Percentiles rank a stretch among this genome's conserved stretches.
phyloP scores from a whole-genome alignment of 2,797 vertebrate species.

The Cossypha niveicapilla region DNA sequence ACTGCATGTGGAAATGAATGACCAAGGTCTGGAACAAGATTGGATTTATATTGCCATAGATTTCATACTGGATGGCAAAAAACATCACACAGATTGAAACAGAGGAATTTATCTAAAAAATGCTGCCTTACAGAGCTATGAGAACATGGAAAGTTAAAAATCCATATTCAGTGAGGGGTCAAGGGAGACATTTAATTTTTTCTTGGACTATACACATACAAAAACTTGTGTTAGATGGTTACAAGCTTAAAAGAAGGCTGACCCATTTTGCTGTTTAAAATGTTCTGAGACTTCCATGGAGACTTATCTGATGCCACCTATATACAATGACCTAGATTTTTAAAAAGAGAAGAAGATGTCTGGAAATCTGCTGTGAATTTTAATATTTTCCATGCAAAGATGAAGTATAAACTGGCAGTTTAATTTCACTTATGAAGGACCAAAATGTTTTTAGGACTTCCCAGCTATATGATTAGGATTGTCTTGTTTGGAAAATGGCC shows the following conservation, averaged over 20 bases:
- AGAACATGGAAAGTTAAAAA: background rate
- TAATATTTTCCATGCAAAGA: background rate
- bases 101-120: background rate
- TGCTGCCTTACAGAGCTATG: background rate
- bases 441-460: background rate
- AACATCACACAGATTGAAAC: background rate
- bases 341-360: constrained; percentile 31
- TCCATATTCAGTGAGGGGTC: background rate
- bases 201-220: background rate
- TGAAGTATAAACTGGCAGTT: background rate
- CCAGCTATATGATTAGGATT: background rate
- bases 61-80: background rate
- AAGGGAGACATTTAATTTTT: constrained; percentile 14
- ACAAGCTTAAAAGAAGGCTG: background rate
- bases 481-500: background rate
- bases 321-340: constrained; percentile 56
- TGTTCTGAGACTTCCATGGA: background rate
- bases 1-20: background rate
- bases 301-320: constrained; percentile 13
- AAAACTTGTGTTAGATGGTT: background rate
- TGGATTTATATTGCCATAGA: background rate
- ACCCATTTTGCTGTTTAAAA: constrained; percentile 15
- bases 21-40: background rate
- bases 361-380: constrained; percentile 33
- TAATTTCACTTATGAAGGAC: background rate